Evolutionary conservation across 1,140 invertebrate species (phyloP), one percentile per base, ranked within the genome.

Genomic region (Leptinotarsa texana): DNA sequence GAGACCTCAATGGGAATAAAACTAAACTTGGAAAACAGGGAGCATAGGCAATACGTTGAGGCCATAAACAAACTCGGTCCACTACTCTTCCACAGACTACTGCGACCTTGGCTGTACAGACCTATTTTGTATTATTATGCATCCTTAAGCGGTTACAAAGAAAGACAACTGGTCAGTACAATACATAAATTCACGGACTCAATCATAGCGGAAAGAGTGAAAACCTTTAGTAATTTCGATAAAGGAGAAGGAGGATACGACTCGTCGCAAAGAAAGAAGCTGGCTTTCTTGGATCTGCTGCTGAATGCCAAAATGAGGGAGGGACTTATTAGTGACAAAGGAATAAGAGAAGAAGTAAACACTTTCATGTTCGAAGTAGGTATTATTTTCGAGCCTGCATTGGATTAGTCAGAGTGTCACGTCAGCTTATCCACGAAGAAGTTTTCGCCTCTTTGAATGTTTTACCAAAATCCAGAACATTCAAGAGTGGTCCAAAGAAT

Each of bases 1-100:
- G 93, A 95, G 84, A 93, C 93, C 69, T 93, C 93, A n/a, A 95
- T 96, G 93, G 95, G 94, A 1, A 90, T 88, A 27, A 88, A 88
- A 74, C 86, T 95, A 51, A 86, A 90, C 81, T 88, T 89, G 48
- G 89, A 91, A 82, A 82, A 86, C 69, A 83, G 89, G 72, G 84
- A 83, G 61, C 84, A 87, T 11, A 88, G 91, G 21, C 89, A 90
- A 27, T 89, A 92, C 74, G 93, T 93, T 81, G 88, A 90, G 3
- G 86, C 87, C 1, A 86, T 76, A 75, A 79, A 24, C 65, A 86
- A 84, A 21, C 84, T 88, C 24, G 86, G 86, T 17, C 80, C 79
- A 4, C 80, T 87, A 2, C 67, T 87, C 47, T 81, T 87, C 21
- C 79, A 85, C 11, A 86, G 92, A 79, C 80, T 90, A 17, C 79